Evolutionary conservation across 2,797 vertebrate genomes (phyloP).

Genomic region (Nannoperca obscura): DNA sequence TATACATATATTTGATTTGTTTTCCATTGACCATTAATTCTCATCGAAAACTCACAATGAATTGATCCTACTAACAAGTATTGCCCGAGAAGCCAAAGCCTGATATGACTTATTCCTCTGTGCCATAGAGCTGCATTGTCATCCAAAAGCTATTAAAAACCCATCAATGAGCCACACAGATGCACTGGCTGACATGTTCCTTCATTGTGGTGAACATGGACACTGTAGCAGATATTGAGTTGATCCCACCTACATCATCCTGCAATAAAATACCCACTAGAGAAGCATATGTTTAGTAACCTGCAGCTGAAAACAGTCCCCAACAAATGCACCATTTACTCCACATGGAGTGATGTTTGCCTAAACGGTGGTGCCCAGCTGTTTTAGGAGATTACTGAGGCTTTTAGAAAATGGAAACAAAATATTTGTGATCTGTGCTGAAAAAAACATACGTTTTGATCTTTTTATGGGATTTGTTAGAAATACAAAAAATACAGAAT

Average conservation of each 20-base stretch:
- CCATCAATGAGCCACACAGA: slow-evolving; percentile 1
- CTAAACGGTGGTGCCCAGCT: background rate
- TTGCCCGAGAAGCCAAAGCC: background rate
- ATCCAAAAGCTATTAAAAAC: slow-evolving; percentile 6
- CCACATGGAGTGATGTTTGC: background rate
- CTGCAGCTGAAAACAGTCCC: background rate
- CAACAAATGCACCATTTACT: background rate
- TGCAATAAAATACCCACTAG: background rate
- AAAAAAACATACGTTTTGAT: background rate
- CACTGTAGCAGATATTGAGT: background rate
- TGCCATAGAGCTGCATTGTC: background rate
- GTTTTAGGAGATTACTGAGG: background rate
- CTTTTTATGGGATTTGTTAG: slow-evolving; percentile 2
- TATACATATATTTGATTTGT: too few relatives aligned
- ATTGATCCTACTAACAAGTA: background rate
- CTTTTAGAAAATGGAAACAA: background rate
- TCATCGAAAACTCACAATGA: background rate
- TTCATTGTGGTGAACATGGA: background rate
- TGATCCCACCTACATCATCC: background rate
- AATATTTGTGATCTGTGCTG: background rate
- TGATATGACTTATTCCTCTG: background rate
- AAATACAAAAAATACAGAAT: background rate
- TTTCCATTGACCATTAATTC: background rate
- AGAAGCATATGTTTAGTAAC: slow-evolving; percentile 2
- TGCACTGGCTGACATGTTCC: background rate